Evolutionary conservation across 1,140 invertebrate species (phyloP), one percentile per base, ranked within the genome.

Genomic region (Eriocheir sinensis): DNA sequence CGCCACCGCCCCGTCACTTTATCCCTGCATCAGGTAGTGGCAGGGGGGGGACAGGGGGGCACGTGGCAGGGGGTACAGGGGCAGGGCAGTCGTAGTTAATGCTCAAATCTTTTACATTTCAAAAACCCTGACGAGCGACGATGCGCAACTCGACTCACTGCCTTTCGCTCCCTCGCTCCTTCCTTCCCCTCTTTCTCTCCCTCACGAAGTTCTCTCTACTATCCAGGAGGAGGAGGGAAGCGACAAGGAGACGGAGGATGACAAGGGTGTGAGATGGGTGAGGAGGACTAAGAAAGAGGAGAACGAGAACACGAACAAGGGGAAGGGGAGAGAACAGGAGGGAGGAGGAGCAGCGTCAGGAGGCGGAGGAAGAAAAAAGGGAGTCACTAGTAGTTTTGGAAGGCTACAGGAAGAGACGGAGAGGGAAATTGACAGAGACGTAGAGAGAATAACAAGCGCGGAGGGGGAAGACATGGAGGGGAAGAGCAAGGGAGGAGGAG

Each of bases 1-100:
- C 92, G 72, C 83, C 83, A 41, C 53, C 44, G 83, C 83, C 92
- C 53, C 44, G 44, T 15, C 44, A 72, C 60, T 72, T 72, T 72
- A 72, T 72, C 48, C 6, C 60, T n/a, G n/a, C n/a, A 72, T 15
- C 60, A 15, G 60, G n/a, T n/a, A 15, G 60, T 15, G 60, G 60
- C 60, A n/a, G 60, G n/a, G 60, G 60, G 12, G n/a, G n/a, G 60
- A 72, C n/a, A n/a, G n/a, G 60, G n/a, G 60, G 83, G 30, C 48
- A 53, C 60, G 27, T 21, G 12, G 60, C 17, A 85, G 40, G 83
- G 34, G 34, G 83, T 21, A 36, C 3, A 27, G 80, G 27, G 27
- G 80, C 6, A 83, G 27, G 34, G 30, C 83, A 32, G 40, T 86
- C 30, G 30, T 34, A 41, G 83, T 86, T 72, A 72, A 72, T 72